Percentiles rank a stretch among this genome's conserved stretches.
phyloP scores from a whole-genome alignment of 2,888 invertebrate species.

The Volucella inanis region DNA sequence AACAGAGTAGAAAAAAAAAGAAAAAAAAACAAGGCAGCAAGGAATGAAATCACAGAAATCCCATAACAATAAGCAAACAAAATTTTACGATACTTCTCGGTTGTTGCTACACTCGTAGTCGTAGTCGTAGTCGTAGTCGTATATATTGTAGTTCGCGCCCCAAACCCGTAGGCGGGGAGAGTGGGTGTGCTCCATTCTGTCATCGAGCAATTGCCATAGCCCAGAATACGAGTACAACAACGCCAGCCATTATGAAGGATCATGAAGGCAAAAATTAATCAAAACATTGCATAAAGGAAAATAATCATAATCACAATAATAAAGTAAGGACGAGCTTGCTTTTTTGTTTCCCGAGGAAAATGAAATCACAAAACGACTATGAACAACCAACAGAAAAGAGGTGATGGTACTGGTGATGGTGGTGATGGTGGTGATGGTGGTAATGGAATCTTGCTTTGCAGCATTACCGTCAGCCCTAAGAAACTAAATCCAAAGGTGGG shows the following conservation, averaged over 20 bases:
- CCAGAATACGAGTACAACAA: slow-evolving; percentile 68
- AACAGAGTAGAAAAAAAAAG: slow-evolving; percentile 26
- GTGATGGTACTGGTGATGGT: neutral
- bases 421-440: no score
- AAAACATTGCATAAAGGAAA: slow-evolving; percentile 83
- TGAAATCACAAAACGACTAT: slow-evolving; percentile 75
- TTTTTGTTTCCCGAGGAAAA: slow-evolving; percentile 76
- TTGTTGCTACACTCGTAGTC: neutral
- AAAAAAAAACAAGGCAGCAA: slow-evolving; percentile 66
- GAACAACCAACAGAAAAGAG: slow-evolving; percentile 34
- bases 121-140: no score
- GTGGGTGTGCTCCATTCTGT: slow-evolving; percentile 59
- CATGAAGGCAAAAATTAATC: slow-evolving; percentile 78
- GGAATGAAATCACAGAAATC: slow-evolving; percentile 75
- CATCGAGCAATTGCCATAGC: slow-evolving; percentile 61
- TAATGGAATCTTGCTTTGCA: slow-evolving; percentile 39
- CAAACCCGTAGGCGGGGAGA: slow-evolving; percentile 27
- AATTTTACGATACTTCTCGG: slow-evolving; percentile 47
- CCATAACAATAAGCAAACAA: slow-evolving; percentile 73
- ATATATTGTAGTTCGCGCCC: slow-evolving; percentile 8
- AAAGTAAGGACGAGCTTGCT: slow-evolving; percentile 77
- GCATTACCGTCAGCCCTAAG: slow-evolving; percentile 20
- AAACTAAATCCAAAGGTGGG: slow-evolving; percentile 37
- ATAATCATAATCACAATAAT: slow-evolving; percentile 83
- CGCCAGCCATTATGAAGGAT: slow-evolving; percentile 71